Evolutionary conservation across 2,797 vertebrate species (phyloP).

Genomic region (Rhinella marina): DNA sequence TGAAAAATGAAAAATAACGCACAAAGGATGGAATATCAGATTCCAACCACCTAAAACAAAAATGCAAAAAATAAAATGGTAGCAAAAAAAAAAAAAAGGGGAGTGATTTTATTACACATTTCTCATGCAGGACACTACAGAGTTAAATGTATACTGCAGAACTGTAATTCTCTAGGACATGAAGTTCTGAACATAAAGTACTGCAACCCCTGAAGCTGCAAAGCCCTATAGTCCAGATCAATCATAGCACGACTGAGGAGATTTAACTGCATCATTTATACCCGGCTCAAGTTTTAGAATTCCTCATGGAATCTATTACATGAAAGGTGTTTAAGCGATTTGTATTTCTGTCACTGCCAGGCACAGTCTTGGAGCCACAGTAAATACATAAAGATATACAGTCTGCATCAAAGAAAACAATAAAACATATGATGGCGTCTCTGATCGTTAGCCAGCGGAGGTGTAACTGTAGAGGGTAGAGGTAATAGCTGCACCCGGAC

Average conservation of each 20-base stretch:
- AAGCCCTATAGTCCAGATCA: constrained; percentile 56
- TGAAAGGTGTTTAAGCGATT: constrained; percentile 33
- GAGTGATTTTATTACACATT: neutral
- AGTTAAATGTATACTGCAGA: constrained; percentile 40
- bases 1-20: neutral
- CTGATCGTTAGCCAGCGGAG: neutral
- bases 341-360: constrained; percentile 35
- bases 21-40: neutral
- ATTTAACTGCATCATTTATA: constrained; percentile 60
- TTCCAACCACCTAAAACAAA: neutral
- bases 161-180: constrained; percentile 50
- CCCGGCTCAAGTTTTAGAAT: constrained; percentile 31
- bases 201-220: constrained; percentile 37
- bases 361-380: neutral
- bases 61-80: neutral
- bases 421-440: neutral
- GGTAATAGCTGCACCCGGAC: neutral
- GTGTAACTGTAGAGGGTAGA: neutral
- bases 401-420: neutral
- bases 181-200: constrained; percentile 51
- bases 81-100: neutral
- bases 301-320: constrained; percentile 37
- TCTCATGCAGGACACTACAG: neutral
- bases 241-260: constrained; percentile 47
- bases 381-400: constrained; percentile 34